These are phyloP conservation scores for Pomatostomus ruficeps DNA, from an alignment of 2,113 vertebrate genomes.

Conservation along the genomic window DNA sequence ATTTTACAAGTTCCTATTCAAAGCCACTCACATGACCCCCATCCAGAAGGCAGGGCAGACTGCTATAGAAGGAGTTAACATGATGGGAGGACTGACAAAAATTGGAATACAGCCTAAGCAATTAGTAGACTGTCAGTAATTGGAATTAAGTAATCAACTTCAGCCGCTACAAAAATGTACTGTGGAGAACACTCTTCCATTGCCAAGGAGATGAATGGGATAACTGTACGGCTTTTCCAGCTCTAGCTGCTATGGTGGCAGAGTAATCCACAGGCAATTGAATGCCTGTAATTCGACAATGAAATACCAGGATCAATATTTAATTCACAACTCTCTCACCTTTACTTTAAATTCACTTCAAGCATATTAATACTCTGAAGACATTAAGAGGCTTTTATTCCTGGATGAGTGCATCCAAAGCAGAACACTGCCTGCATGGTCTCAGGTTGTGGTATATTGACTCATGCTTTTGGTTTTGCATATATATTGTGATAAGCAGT, in stretches of 20 bases:
- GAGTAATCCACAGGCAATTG: constrained; percentile 23
- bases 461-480: background rate
- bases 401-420: background rate
- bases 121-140: constrained; percentile 58
- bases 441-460: background rate
- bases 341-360: constrained; percentile 25
- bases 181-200: constrained; percentile 20
- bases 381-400: constrained; percentile 3
- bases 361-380: constrained; percentile 27
- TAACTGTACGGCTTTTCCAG: constrained; percentile 12
- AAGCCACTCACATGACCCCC: background rate
- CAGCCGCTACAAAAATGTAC: background rate
- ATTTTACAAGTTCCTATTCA: background rate
- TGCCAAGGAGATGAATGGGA: constrained; percentile 34
- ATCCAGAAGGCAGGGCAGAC: constrained; percentile 29
- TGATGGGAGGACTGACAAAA: constrained; percentile 27
- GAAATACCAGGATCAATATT: constrained; percentile 48
- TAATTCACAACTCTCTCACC: constrained; percentile 38
- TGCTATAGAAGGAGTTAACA: constrained; percentile 7
- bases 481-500: background rate
- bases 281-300: constrained; percentile 11
- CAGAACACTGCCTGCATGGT: background rate
- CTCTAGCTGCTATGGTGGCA: background rate
- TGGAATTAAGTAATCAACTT: constrained; percentile 57
- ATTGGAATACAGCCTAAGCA: constrained; percentile 48